Conservation (phyloP, 2,888 invertebrate species). For the Tanypteryx hageni region DNA sequence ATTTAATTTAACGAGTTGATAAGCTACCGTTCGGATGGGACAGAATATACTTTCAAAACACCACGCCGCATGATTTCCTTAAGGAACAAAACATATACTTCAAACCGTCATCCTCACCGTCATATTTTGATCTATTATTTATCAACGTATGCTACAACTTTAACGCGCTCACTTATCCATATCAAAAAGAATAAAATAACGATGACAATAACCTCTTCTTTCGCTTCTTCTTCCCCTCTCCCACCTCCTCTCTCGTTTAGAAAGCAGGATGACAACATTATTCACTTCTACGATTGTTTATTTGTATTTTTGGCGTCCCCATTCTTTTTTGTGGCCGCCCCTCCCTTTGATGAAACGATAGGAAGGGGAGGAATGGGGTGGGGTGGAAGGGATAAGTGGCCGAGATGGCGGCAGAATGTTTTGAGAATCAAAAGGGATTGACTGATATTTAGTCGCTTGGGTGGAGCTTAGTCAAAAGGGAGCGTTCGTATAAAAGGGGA, state of each 20-base stretch:
- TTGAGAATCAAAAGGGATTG: constrained; percentile 56
- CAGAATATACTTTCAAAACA: no score
- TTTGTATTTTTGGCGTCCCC: constrained; percentile 30
- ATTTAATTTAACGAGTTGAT: no score
- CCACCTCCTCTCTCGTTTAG: neutral
- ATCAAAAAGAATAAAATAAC: neutral
- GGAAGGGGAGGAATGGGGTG: neutral
- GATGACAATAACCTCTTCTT: neutral
- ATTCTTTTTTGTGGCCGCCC: neutral
- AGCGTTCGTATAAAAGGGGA: constrained; percentile 16
- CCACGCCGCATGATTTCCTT: no score
- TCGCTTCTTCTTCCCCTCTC: neutral
- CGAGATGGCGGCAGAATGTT: constrained; percentile 39
- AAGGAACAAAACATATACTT: no score
- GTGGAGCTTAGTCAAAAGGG: constrained; percentile 37
- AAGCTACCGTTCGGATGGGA: no score
- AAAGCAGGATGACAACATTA: constrained; percentile 50
- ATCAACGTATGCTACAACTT: neutral
- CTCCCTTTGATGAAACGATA: constrained; percentile 25
- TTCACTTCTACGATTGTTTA: constrained; percentile 44
- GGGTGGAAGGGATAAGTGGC: constrained; percentile 6
- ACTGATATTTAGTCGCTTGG: constrained; percentile 56
- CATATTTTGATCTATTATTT: no score
- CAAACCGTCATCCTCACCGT: no score
- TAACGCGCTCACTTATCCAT: neutral